These are phyloP conservation scores for Mobula hypostoma DNA, from an alignment of 2,113 vertebrate species.

Conservation along the genomic window DNA sequence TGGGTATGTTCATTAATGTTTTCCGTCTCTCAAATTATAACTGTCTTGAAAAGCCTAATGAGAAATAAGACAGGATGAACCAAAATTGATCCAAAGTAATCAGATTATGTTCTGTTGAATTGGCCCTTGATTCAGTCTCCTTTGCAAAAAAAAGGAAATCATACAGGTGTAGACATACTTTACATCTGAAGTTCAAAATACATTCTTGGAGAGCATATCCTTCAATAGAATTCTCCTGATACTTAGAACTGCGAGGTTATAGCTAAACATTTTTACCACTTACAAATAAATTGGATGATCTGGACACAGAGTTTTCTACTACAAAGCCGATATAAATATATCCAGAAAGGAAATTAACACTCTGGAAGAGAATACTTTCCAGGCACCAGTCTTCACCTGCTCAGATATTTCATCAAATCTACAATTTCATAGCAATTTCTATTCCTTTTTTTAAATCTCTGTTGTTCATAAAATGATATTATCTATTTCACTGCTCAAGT, in stretches of 20 bases:
- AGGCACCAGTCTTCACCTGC: not conserved
- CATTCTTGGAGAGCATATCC: not conserved
- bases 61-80: not conserved
- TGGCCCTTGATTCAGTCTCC: not conserved
- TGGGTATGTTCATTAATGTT: not conserved
- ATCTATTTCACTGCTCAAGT: not conserved
- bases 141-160: not conserved
- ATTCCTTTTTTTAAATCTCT: not conserved
- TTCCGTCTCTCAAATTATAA: not conserved
- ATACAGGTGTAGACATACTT: not conserved
- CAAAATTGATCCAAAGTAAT: not conserved
- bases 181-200: not conserved
- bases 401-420: not conserved
- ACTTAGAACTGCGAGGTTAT: not conserved
- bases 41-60: not conserved
- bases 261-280: not conserved
- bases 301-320: not conserved
- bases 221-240: not conserved
- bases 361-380: not conserved
- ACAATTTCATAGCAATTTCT: not conserved
- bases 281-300: not conserved
- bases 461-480: not conserved
- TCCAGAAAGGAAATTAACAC: not conserved
- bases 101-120: not conserved
- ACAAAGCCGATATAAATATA: not conserved